Conservation (phyloP, 2,888 invertebrate species). For the Amphimallon solstitiale region DNA sequence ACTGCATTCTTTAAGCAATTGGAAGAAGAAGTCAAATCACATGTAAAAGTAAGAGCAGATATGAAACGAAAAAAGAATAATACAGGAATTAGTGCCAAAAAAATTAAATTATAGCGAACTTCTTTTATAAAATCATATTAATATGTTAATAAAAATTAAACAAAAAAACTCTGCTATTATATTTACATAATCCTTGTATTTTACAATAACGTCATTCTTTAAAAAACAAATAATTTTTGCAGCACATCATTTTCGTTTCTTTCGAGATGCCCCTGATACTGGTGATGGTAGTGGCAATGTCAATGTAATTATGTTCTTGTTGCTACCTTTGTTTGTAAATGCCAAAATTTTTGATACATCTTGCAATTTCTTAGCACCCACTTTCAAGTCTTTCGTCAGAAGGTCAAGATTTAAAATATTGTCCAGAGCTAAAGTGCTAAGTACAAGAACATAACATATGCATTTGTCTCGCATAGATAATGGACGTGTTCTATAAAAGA, state of each 20-base stretch:
- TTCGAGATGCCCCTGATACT: slow-evolving; percentile 2
- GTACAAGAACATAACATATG: slow-evolving; percentile 57
- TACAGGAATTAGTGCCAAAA: slow-evolving; percentile 66
- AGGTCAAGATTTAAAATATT: slow-evolving; percentile 54
- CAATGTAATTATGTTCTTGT: slow-evolving; percentile 46
- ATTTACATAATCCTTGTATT: slow-evolving; percentile 11
- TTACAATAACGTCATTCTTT: slow-evolving; percentile 4
- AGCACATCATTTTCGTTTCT: slow-evolving; percentile 6
- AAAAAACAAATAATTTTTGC: background rate
- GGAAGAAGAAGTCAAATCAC: slow-evolving; percentile 76
- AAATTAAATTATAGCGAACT: slow-evolving; percentile 69
- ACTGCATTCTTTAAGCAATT: slow-evolving; percentile 88
- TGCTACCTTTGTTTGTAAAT: slow-evolving; percentile 51
- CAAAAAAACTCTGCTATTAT: slow-evolving; percentile 4
- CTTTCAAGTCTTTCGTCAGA: slow-evolving; percentile 54
- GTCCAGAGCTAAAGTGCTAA: slow-evolving; percentile 54
- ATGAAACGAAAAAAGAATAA: slow-evolving; percentile 55
- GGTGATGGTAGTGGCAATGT: slow-evolving; percentile 56
- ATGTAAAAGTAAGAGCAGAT: slow-evolving; percentile 65
- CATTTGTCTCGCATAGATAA: slow-evolving; percentile 58
- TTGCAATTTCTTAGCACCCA: slow-evolving; percentile 55
- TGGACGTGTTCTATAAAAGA: slow-evolving; percentile 49
- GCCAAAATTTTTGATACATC: slow-evolving; percentile 57
- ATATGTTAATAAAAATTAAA: background rate
- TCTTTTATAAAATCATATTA: slow-evolving; percentile 31